Conservation (phyloP, 2,113 vertebrate species). For the Eolophus roseicapilla region DNA sequence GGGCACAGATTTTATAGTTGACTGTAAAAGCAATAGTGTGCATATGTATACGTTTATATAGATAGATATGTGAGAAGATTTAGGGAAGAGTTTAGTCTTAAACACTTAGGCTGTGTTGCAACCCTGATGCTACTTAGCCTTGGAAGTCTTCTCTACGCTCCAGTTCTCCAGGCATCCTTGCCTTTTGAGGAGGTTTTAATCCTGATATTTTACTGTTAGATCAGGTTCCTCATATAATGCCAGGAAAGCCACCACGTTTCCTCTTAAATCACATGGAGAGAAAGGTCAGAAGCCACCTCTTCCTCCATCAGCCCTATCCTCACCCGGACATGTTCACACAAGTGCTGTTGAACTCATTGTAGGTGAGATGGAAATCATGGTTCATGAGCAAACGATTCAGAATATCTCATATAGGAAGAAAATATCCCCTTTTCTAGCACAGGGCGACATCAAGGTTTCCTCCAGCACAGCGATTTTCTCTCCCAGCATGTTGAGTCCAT, state of each 20-base stretch:
- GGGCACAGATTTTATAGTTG: neutral
- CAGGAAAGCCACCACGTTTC: neutral
- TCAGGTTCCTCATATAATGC: neutral
- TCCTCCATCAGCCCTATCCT: neutral
- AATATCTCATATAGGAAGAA: neutral
- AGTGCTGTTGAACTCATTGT: accelerated
- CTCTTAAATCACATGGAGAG: neutral
- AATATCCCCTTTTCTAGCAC: neutral
- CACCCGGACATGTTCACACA: accelerated
- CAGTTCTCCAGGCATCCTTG: neutral
- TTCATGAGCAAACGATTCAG: neutral
- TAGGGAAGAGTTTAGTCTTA: neutral
- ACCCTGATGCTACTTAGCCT: no score
- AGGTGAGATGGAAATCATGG: neutral
- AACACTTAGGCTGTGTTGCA: neutral
- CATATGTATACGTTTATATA: neutral
- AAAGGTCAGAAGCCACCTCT: neutral
- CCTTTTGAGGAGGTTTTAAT: neutral
- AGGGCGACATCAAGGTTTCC: neutral
- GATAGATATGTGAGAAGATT: neutral
- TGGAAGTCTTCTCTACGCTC: no score
- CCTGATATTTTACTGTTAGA: no score
- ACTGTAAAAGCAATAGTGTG: neutral
- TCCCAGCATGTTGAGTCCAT: neutral
- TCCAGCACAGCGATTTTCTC: neutral